Percentiles rank a stretch among this genome's conserved stretches.
Evolutionary conservation across 1,140 invertebrate species (phyloP).

Genomic region (Stegodyphus mimosarum): DNA sequence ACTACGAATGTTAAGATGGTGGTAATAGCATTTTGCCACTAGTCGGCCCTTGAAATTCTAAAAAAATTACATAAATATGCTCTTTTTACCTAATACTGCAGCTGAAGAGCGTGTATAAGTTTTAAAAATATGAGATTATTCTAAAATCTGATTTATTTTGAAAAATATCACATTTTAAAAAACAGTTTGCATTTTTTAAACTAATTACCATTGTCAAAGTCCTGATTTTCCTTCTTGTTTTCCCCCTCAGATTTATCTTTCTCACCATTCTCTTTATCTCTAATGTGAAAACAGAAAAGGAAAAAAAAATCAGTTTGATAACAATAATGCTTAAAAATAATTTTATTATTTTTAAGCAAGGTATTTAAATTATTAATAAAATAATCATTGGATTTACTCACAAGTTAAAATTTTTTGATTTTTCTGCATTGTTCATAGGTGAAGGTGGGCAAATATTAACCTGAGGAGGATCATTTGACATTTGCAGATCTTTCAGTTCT

Average conservation of each 20-base stretch:
- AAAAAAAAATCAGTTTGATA: neutral
- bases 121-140: too few relatives aligned
- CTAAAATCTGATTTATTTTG: too few relatives aligned
- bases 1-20: too few relatives aligned
- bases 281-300: neutral
- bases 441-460: slow-evolving; percentile 77
- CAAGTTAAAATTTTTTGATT: slow-evolving; percentile 43
- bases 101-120: too few relatives aligned
- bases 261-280: slow-evolving; percentile 41
- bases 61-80: too few relatives aligned
- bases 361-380: too few relatives aligned
- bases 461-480: slow-evolving; percentile 67
- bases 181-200: too few relatives aligned
- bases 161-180: too few relatives aligned
- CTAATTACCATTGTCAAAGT: slow-evolving; percentile 5
- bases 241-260: slow-evolving; percentile 29
- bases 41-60: too few relatives aligned
- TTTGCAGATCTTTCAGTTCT: slow-evolving; percentile 86
- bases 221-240: slow-evolving; percentile 26
- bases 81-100: too few relatives aligned
- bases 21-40: too few relatives aligned
- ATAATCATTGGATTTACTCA: neutral
- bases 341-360: too few relatives aligned
- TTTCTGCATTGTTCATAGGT: slow-evolving; percentile 65
- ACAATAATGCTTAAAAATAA: neutral